Conservation (phyloP, 1,140 invertebrate genomes). For the Ectropis grisescens region DNA sequence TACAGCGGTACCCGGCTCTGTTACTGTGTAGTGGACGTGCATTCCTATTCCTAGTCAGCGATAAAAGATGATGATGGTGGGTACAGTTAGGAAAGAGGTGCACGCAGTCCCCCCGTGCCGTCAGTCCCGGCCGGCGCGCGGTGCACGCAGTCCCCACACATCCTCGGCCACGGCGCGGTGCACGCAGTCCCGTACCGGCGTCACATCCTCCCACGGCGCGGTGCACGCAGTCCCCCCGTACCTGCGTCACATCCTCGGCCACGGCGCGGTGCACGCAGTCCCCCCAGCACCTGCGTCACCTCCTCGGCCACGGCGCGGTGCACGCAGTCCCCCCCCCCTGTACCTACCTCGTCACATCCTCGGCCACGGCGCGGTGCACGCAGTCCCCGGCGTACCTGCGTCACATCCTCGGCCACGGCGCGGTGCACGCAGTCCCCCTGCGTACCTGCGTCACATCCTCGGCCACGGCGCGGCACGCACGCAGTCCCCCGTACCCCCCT, state of each 20-base stretch:
- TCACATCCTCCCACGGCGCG: slow-evolving; percentile 92
- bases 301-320: slow-evolving; percentile 97
- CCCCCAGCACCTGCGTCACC: slow-evolving; percentile 95
- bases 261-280: slow-evolving; percentile 91
- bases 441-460: no score
- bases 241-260: slow-evolving; percentile 73
- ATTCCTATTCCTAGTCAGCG: no score
- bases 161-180: no score
- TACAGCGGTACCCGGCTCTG: no score
- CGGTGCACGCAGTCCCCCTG: slow-evolving; percentile 94
- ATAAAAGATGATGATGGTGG: no score
- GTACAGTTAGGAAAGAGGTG: no score
- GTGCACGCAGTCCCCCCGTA: slow-evolving; percentile 95
- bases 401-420: slow-evolving; percentile 92
- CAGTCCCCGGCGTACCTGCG: slow-evolving; percentile 82
- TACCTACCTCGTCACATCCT: slow-evolving; percentile 92
- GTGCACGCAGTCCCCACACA: no score
- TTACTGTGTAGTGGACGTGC: no score
- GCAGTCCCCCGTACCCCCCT: slow-evolving; percentile 92
- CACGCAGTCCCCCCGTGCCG: no score
- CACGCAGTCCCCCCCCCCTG: slow-evolving; percentile 86
- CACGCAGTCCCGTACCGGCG: no score
- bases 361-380: slow-evolving; percentile 93
- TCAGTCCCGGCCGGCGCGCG: no score
- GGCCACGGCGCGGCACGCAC: slow-evolving; percentile 79